Conservation (phyloP, 1,140 invertebrate species). For the Drosophila lacertosa region DNA sequence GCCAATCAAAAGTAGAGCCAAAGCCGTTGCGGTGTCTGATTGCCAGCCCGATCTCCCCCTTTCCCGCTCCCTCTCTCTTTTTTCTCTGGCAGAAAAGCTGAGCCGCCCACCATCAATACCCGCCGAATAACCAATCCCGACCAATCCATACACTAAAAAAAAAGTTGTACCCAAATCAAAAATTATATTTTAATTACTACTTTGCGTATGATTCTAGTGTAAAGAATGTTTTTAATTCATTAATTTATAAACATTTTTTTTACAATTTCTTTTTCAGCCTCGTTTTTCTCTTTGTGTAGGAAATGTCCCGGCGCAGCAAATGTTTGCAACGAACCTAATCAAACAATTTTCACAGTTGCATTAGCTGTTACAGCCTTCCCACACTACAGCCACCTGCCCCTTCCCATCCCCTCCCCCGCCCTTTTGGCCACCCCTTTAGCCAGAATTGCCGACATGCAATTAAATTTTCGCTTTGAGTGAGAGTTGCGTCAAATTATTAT, state of each 20-base stretch:
- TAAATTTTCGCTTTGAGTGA: constrained; percentile 54
- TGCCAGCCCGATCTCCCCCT: background rate
- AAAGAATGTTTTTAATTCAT: too few relatives aligned
- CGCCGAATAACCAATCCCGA: background rate
- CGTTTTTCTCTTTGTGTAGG: too few relatives aligned
- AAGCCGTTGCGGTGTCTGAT: constrained; percentile 18
- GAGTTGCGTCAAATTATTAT: constrained; percentile 53
- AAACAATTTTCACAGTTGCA: constrained; percentile 61
- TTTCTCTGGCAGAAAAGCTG: background rate
- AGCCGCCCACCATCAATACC: background rate
- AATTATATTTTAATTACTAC: too few relatives aligned
- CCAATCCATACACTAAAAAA: background rate
- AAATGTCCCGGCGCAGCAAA: constrained; percentile 12
- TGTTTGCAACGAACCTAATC: constrained; percentile 59
- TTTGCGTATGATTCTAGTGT: too few relatives aligned
- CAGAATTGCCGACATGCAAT: constrained; percentile 43
- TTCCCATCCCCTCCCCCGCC: too few relatives aligned
- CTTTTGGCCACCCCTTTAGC: background rate
- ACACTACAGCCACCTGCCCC: background rate
- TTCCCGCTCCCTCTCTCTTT: background rate
- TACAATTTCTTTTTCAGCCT: too few relatives aligned
- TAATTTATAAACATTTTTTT: too few relatives aligned
- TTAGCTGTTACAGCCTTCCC: background rate
- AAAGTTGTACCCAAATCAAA: too few relatives aligned
- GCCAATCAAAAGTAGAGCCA: constrained; percentile 40